Percentiles rank a stretch among this genome's conserved stretches.
phyloP scores from a whole-genome alignment of 2,797 vertebrate genomes.

The Crossoptilon crossoptilon region DNA sequence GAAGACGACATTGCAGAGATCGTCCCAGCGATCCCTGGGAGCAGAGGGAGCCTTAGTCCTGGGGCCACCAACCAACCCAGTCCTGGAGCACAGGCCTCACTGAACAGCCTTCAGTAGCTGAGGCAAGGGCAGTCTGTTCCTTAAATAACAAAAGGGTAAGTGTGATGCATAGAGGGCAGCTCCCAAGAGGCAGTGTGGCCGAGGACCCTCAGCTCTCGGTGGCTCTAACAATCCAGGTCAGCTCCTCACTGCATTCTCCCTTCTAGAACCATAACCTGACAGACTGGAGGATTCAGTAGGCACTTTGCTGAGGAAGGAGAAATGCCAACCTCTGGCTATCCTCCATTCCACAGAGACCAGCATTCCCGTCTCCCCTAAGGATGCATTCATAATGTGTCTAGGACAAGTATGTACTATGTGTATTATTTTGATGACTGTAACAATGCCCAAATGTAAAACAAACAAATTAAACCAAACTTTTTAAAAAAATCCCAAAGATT shows the following conservation, averaged over 20 bases:
- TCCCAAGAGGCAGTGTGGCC: neutral
- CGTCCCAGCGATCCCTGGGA: no score
- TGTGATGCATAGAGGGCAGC: neutral
- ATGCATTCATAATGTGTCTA: neutral
- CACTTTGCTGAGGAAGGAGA: neutral
- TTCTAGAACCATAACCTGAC: neutral
- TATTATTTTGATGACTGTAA: neutral
- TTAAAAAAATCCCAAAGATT: neutral
- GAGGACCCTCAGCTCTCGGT: neutral
- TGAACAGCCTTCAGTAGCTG: no score
- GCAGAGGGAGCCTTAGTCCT: neutral
- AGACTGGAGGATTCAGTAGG: fast-evolving
- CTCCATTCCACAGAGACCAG: neutral
- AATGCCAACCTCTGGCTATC: neutral
- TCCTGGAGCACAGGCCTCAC: neutral
- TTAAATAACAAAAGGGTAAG: neutral
- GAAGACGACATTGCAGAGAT: neutral
- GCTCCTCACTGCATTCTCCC: fast-evolving
- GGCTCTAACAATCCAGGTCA: neutral
- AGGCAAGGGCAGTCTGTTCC: neutral
- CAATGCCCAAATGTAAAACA: neutral
- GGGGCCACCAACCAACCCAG: neutral
- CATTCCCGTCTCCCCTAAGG: neutral
- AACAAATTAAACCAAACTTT: neutral
- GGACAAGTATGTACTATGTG: fast-evolving